Conservation (phyloP, 92 coral and sea anemone species). For the Metridium senile region DNA sequence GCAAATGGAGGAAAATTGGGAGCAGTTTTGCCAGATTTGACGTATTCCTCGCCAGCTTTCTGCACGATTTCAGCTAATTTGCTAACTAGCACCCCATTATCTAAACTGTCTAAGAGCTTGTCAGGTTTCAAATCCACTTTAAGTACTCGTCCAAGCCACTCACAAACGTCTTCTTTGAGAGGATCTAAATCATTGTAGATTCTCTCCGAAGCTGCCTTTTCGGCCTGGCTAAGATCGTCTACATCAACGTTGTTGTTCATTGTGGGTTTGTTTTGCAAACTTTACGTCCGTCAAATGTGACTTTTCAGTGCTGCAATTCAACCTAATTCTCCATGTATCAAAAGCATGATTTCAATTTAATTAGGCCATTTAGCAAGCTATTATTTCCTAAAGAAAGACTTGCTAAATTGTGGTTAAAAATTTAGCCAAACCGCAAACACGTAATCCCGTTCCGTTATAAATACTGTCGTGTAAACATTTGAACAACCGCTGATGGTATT, state of each 20-base stretch:
- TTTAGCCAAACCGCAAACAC: slow-evolving; percentile 1
- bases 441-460: background rate
- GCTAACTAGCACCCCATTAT: slow-evolving; percentile 90
- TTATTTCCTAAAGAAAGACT: background rate
- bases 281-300: background rate
- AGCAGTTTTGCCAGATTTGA: slow-evolving; percentile 47
- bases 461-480: background rate
- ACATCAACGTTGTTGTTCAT: slow-evolving; percentile 9
- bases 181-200: slow-evolving; percentile 83
- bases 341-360: background rate
- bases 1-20: slow-evolving; percentile 66
- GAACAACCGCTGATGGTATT: background rate
- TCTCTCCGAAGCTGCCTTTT: slow-evolving; percentile 63
- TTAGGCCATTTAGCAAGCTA: background rate
- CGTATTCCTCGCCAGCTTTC: slow-evolving; percentile 70
- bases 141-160: slow-evolving; percentile 83
- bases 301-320: background rate
- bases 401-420: background rate
- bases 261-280: background rate
- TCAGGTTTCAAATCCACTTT: slow-evolving; percentile 83
- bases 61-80: slow-evolving; percentile 94
- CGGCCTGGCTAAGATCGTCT: slow-evolving; percentile 14
- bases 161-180: slow-evolving; percentile 89
- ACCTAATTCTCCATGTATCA: background rate
- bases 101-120: slow-evolving; percentile 79